Evolutionary conservation across 2,113 vertebrate genomes (phyloP), one percentile per base, ranked within the genome.

Genomic region (Mormyrus lacerda): DNA sequence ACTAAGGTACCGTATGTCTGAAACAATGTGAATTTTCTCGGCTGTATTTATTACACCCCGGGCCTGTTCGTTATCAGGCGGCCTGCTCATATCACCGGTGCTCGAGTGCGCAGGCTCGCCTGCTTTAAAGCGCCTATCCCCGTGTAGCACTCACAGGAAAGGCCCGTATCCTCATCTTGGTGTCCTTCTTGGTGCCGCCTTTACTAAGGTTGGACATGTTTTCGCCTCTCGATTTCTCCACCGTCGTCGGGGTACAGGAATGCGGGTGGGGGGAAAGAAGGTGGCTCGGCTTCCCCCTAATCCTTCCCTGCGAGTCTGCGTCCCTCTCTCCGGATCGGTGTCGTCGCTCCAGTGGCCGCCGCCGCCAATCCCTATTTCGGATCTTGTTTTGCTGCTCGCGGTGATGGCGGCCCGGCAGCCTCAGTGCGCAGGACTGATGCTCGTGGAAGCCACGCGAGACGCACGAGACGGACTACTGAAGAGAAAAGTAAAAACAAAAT

Each of bases 91-190:
- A 92, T 91, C 95, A 94, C 44, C 95, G 95, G 91, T 58, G 90
- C 79, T 94, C 92, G 91, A 91, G 94, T 95, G 91, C 31, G 82
- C 82, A 47, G 82, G 42, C 82, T 84, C 7, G 82, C 15, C 39
- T 45, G 82, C 19, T 84, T 21, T 9, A 9, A 24, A 24, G 42
- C 82, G 90, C 90, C 89, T 58, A 89, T 92, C 73, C 84, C 92
- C 94, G 93, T 93, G 3, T 89, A 90, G 91, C 90, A 97, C 98
- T 99, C 95, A 98, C 97, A 96, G 98, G 97, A 97, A 99, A 99
- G 94, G 98, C 98, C 95, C 97, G 96, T 97, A 99, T 99, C 97
- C 98, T 96, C 98, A 99, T 99, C 95, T 99, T 99, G 97, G 97
- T 99, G 96, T 99, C 98, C 96, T 98, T 99, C 96, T 97, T 97